Evolutionary conservation across 2,888 invertebrate species (phyloP).

Genomic region (Panopea generosa): DNA sequence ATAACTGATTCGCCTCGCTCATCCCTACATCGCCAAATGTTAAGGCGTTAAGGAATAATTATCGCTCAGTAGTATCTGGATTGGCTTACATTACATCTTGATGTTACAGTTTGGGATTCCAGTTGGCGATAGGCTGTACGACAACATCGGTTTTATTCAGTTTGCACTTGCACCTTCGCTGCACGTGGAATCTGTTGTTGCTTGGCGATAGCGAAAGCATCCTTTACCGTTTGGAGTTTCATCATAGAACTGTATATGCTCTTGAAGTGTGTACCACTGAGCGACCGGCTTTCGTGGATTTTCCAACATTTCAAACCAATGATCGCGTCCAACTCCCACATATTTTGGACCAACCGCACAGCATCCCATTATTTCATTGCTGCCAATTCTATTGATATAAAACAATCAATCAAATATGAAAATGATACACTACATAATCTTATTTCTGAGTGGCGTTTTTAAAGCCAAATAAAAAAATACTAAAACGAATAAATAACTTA

Average conservation of each 20-base stretch:
- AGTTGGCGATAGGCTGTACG: too few species aligned
- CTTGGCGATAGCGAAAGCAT: conserved; percentile 74
- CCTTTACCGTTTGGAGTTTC: conserved; percentile 68
- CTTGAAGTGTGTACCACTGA: conserved; percentile 93
- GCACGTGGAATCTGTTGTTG: conserved; percentile 76
- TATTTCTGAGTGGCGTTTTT: too few species aligned
- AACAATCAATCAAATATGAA: background rate
- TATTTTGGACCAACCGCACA: conserved; percentile 91
- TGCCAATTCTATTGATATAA: conserved; percentile 89
- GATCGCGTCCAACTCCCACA: conserved; percentile 92
- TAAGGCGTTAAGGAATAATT: too few species aligned
- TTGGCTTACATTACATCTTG: too few species aligned
- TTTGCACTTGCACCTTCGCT: conserved; percentile 35
- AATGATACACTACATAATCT: too few species aligned
- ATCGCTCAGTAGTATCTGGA: too few species aligned
- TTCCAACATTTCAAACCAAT: conserved; percentile 94
- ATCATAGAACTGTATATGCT: conserved; percentile 86
- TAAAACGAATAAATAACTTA: too few species aligned
- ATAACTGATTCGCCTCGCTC: too few species aligned
- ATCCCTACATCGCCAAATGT: too few species aligned
- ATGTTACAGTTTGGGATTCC: too few species aligned
- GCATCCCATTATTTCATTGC: conserved; percentile 94
- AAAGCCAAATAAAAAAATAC: too few species aligned
- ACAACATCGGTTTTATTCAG: background rate
- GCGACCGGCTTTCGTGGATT: conserved; percentile 93